Evolutionary conservation across 2,113 vertebrate species (phyloP).

Genomic region (Dolichallabes microphthalmus): DNA sequence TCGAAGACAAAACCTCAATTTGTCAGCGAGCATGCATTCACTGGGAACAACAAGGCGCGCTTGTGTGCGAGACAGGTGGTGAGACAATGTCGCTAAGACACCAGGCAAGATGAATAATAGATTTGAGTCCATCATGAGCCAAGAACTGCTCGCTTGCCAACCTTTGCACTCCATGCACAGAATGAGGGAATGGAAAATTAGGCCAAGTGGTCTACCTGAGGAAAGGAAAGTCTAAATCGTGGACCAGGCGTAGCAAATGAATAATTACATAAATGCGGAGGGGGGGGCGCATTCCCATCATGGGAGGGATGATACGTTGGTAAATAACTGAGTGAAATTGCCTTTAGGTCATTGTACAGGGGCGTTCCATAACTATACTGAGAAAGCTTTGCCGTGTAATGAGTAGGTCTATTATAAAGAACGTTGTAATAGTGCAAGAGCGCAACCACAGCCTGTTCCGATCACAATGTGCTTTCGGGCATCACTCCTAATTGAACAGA

Average conservation of each 20-base stretch:
- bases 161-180: slow-evolving; percentile 82
- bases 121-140: slow-evolving; percentile 89
- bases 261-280: slow-evolving; percentile 36
- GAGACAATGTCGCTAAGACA: slow-evolving; percentile 92
- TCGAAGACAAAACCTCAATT: slow-evolving; percentile 90
- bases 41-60: slow-evolving; percentile 92
- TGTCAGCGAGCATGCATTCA: slow-evolving; percentile 83
- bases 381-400: neutral
- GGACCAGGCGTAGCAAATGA: neutral
- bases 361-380: neutral
- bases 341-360: neutral
- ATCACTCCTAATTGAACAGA: slow-evolving; percentile 56
- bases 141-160: slow-evolving; percentile 89
- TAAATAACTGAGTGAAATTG: neutral
- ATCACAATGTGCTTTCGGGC: slow-evolving; percentile 53
- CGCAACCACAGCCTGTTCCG: slow-evolving; percentile 25
- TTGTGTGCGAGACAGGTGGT: slow-evolving; percentile 94
- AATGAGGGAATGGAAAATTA: slow-evolving; percentile 64
- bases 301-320: neutral
- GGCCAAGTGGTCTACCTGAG: slow-evolving; percentile 81
- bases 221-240: slow-evolving; percentile 65
- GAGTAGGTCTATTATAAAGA: slow-evolving; percentile 14
- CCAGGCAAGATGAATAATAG: slow-evolving; percentile 98
- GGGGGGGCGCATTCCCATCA: neutral
- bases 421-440: neutral